These are phyloP conservation scores for Hylaeus volcanicus DNA, from an alignment of 1,140 invertebrate species.

Conservation along the genomic window DNA sequence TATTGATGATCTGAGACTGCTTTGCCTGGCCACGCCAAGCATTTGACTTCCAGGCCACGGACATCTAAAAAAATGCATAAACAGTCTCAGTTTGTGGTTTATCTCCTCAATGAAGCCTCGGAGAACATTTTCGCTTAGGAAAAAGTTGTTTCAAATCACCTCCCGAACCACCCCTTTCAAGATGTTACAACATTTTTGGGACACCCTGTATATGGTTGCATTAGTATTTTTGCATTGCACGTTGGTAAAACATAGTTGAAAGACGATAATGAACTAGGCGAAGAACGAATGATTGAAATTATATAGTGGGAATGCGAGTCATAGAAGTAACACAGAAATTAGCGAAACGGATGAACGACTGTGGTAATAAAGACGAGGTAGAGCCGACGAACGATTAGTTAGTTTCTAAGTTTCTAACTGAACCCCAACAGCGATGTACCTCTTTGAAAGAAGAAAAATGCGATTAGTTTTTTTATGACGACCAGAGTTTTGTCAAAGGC, in stretches of 20 bases:
- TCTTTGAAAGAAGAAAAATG: background rate
- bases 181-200: no score
- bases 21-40: no score
- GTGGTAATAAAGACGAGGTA: background rate
- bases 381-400: conserved; percentile 18
- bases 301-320: background rate
- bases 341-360: conserved; percentile 16
- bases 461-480: conserved; percentile 33
- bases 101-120: no score
- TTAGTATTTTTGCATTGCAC: conserved; percentile 16
- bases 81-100: no score
- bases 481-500: background rate
- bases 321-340: background rate
- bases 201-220: conserved; percentile 8
- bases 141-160: no score
- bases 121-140: no score
- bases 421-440: conserved; percentile 1
- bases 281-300: conserved; percentile 16
- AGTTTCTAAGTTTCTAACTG: conserved; percentile 29
- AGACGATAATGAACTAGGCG: background rate
- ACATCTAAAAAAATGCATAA: no score
- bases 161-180: no score
- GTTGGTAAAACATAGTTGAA: background rate
- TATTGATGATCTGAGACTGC: no score
- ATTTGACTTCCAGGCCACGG: no score